Conservation (phyloP, 2,888 invertebrate genomes). For the Dryobotodes eremita region DNA sequence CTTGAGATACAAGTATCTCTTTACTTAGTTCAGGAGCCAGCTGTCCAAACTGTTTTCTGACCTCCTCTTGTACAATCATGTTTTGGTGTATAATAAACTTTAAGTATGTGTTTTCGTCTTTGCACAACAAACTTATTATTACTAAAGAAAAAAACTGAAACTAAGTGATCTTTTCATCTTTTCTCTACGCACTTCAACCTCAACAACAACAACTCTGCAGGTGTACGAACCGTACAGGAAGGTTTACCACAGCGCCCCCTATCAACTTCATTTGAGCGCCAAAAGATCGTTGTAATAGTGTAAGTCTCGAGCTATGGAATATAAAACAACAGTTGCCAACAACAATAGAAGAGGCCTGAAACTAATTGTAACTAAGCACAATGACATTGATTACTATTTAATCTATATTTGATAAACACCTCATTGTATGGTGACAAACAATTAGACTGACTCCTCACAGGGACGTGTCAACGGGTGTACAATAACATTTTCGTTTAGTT, state of each 20-base stretch:
- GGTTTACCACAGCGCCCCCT: too few relatives aligned
- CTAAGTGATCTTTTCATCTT: too few relatives aligned
- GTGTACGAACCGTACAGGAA: neutral
- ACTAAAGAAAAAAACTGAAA: too few relatives aligned
- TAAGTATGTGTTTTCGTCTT: too few relatives aligned
- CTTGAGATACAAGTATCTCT: too few relatives aligned
- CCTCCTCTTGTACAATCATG: too few relatives aligned
- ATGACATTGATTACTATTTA: constrained; percentile 51
- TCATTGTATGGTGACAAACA: constrained; percentile 69
- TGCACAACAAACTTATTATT: too few relatives aligned
- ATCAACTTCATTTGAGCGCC: neutral
- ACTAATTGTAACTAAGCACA: constrained; percentile 23
- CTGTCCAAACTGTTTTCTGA: too few relatives aligned
- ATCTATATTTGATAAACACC: constrained; percentile 67
- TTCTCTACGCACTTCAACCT: too few relatives aligned
- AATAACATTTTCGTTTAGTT: constrained; percentile 69
- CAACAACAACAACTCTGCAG: too few relatives aligned
- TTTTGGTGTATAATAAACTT: too few relatives aligned
- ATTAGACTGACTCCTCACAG: constrained; percentile 61
- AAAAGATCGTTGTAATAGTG: neutral
- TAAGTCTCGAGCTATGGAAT: neutral
- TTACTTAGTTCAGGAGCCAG: too few relatives aligned
- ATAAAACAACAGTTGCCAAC: neutral
- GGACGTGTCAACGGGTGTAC: constrained; percentile 45
- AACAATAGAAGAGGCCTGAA: constrained; percentile 33